A percentile compares a stretch with the other conserved stretches of the same genome.
Conservation (phyloP, 2,797 vertebrate genomes). For the Phataginus tricuspis region DNA sequence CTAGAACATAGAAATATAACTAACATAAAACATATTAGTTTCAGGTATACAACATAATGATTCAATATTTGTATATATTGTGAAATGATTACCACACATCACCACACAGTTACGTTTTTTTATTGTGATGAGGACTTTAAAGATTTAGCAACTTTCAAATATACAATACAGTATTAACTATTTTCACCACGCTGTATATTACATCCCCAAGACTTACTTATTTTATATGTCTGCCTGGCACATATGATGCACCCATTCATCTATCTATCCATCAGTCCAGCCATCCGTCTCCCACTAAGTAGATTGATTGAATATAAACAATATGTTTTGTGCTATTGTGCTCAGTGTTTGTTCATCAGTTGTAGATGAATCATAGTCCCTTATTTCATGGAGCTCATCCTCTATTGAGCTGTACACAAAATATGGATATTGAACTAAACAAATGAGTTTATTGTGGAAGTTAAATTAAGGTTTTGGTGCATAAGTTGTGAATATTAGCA, state of each 20-base stretch:
- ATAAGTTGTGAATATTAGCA: neutral
- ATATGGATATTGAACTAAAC: neutral
- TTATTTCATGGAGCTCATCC: neutral
- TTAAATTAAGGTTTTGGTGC: neutral
- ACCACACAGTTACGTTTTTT: neutral
- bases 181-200: neutral
- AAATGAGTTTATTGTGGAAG: neutral
- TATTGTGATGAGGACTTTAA: neutral
- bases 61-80: neutral
- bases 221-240: neutral
- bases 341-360: neutral
- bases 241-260: neutral
- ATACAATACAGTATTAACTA: neutral
- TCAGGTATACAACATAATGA: neutral
- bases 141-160: neutral
- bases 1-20: neutral
- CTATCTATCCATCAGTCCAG: neutral
- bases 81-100: neutral
- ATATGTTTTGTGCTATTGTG: neutral
- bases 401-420: neutral
- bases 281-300: neutral
- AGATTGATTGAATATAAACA: neutral
- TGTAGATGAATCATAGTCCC: neutral
- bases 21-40: neutral
- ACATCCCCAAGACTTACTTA: neutral